Base-by-base conservation (phyloP, 2,797 vertebrate species). In the Natrix natrix region DNA sequence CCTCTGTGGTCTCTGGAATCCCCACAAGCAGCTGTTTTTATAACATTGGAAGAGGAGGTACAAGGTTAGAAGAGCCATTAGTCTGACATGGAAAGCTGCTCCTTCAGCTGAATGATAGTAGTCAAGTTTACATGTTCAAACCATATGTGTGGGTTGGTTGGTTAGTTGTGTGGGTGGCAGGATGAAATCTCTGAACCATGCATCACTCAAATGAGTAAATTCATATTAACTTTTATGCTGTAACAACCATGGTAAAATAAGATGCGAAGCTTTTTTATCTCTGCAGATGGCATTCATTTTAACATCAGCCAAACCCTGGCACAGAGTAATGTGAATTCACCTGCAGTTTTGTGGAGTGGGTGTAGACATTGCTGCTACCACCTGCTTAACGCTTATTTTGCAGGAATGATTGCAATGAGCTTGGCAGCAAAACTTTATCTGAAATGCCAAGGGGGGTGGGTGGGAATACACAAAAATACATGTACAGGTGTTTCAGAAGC, bases 351-450 rank as follows among this genome's bases (percentile, higher is more conserved):
- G 57, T 56, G 20, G 37, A 92, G 89, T 92, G 90, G 89, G 63
- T 88, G 66, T 83, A 57, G 78, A 91, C 61, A 52, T 78, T 86
- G 22, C 57, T 63, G 52, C 91, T n/a, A 16, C 89, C 91, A 94
- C 91, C 93, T 92, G 66, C 83, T 92, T 60, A 92, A 88, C 66
- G 61, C 86, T 88, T 90, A 55, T 92, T 94, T 74, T 88, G 52
- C 86, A 48, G 16, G 20, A 5, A 78, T 56, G 89, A 83, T 56
- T 88, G 55, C 61, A 83, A 54, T 66, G 61, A 89, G 61, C 86
- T 92, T 91, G 43, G 66, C 89, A 86, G 26, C 10, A 57, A 28
- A 91, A 63, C 13, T 37, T 86, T 90, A 63, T 43, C 52, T 54
- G 59, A 83, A 91, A 92, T 87, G 61, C 37, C 28, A 60, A 6